Base-by-base conservation (phyloP, 2,797 vertebrate species). In the Molossus alvarezi region DNA sequence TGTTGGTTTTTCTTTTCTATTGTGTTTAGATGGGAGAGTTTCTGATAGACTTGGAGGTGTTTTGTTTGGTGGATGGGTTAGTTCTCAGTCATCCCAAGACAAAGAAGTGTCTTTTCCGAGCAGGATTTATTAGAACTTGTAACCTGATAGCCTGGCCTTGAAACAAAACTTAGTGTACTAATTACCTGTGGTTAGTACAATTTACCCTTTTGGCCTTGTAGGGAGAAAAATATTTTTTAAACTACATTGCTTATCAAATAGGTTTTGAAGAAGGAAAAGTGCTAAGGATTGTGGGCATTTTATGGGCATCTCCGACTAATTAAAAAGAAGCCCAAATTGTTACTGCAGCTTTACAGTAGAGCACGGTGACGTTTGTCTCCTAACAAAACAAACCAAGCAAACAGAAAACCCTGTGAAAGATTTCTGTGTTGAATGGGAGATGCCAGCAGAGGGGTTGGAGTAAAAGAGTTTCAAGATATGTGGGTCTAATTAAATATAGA, bases 121-220 rank as follows among this genome's bases (percentile, higher is more conserved):
- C 9, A 53, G 65, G 75, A 76, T 93, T 90, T 92, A 41, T 79
- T 84, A 86, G 83, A 97, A 94, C 71, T 12, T 96, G 94, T 96
- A 95, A 92, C 76, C 37, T 2, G 25, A 80, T 94, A 91, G 80
- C 18, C 1, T 14, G 57, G 77, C 9, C 73, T 96, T 60, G 81
- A 86, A 90, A 58, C 90, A 88, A 93, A 77, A 60, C 45, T 97
- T 95, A 89, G 89, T 72, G 65, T 79, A 48, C 60, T 83, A 60
- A 88, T 92, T 97, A 48, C 79, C 90, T 94, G 86, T 82, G 69
- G 25, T 89, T 94, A 95, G 67, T 82, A 10, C 21, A 79, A 25
- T 14, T 3, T 96, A 88, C 21, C 25, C 91, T 94, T 91, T 93
- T 89, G 75, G 53, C 83, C 57, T 41, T 51, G 3, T 2, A 45